These are phyloP conservation scores for Orthonychiurus folsomi DNA, from an alignment of 2,888 invertebrate genomes.

Conservation along the genomic window DNA sequence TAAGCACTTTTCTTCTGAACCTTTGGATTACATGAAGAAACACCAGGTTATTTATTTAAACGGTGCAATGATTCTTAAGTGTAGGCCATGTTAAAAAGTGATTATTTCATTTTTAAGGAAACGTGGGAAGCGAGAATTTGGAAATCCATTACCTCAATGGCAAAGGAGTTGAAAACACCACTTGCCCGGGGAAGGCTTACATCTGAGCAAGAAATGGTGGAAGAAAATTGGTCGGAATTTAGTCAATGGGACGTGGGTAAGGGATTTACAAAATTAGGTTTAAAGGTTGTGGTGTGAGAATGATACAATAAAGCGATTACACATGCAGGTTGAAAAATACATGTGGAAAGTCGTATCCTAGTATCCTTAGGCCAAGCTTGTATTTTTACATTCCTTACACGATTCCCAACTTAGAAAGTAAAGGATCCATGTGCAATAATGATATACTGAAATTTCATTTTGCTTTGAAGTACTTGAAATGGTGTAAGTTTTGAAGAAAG, in stretches of 20 bases:
- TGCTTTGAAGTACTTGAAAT: no score
- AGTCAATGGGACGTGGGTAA: conserved; percentile 80
- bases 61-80: not conserved
- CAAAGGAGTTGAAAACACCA: conserved; percentile 73
- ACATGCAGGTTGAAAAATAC: no score
- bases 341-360: no score
- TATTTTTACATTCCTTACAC: no score
- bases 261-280: no score
- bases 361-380: no score
- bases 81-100: not conserved
- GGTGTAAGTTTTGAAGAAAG: no score
- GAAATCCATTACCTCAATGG: conserved; percentile 92
- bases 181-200: conserved; percentile 65
- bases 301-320: not conserved
- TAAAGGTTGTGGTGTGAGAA: no score
- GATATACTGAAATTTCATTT: no score
- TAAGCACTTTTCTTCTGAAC: conserved; percentile 47
- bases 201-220: conserved; percentile 70
- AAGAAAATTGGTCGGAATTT: conserved; percentile 82
- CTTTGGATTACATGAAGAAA: conserved; percentile 66
- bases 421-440: no score
- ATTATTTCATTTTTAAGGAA: conserved; percentile 22
- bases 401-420: no score
- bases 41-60: conserved; percentile 56
- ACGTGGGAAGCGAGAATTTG: conserved; percentile 85